Conservation (phyloP, 2,888 invertebrate genomes). For the Phytoseiulus persimilis region DNA sequence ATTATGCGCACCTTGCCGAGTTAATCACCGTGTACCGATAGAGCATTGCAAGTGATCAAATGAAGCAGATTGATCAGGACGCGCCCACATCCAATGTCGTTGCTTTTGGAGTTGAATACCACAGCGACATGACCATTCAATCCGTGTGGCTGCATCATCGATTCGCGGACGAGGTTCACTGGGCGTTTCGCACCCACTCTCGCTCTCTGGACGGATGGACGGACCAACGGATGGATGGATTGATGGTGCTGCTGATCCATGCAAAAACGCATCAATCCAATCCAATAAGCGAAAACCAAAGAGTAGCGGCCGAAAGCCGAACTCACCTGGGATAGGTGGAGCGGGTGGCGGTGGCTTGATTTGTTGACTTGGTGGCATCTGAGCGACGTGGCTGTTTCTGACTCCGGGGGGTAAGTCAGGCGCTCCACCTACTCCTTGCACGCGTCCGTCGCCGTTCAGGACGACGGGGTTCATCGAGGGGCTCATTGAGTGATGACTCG, state of each 20-base stretch:
- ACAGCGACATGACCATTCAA: not conserved
- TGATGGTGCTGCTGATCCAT: not conserved
- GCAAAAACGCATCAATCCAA: not conserved
- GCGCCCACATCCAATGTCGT: not conserved
- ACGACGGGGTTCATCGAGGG: conserved; percentile 31
- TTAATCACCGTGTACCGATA: not conserved
- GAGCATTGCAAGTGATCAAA: not conserved
- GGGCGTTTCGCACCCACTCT: not conserved
- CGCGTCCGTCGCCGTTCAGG: conserved; percentile 35
- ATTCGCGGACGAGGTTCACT: not conserved
- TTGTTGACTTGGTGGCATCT: conserved; percentile 35
- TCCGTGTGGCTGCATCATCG: not conserved
- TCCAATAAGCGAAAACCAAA: not conserved
- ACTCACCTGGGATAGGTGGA: conserved; percentile 29
- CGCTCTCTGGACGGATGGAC: not conserved
- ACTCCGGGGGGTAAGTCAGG: conserved; percentile 38
- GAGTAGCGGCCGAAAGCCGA: not conserved
- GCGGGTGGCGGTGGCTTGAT: conserved; percentile 39
- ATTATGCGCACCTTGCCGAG: not conserved
- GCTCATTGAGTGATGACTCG: not conserved
- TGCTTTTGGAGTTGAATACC: not conserved
- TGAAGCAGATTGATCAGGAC: not conserved
- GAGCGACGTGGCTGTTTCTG: conserved; percentile 36
- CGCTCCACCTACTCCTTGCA: conserved; percentile 27
- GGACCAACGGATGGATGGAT: not conserved